Base-by-base conservation (phyloP, 2,113 vertebrate genomes). In the Nycticebus coucang region DNA sequence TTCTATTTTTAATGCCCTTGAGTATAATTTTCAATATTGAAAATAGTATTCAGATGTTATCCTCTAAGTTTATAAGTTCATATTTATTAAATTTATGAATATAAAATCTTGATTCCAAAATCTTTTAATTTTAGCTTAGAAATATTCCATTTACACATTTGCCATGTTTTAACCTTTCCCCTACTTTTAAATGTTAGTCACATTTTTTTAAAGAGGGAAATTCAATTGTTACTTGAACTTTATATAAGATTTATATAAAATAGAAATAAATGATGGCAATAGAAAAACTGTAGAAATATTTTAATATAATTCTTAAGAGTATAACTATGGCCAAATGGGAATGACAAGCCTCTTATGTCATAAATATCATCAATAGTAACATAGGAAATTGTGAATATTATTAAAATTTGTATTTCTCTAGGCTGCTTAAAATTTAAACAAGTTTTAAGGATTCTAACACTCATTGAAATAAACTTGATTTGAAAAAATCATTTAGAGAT, bases 171-270 rank as follows among this genome's bases (percentile, higher is more conserved):
- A 59, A 33, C 2, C 1, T 86, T 72, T 89, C 68, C 0, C 30
- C 2, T 89, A 82, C 89, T 94, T 94, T 14, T 37, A 94, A 68
- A 74, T 89, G 80, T 62, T 83, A 30, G 9, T 66, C 15, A 71
- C 7, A 83, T 30, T 87, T 74, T 35, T 17, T 75, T 69, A 78
- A 94, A 66, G 82, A 71, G 81, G 17, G 19, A 72, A 89, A 89
- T 41, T 30, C 21, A 72, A 41, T 92, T 89, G 50, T 92, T 85
- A 75, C 66, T 86, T 33, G 78, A 72, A 72, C 17, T 53, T 2
- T 5, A 89, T 89, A 72, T 41, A 68, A 35, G 62, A 78, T 11
- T 7, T 60, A 1, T 68, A 87, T 78, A 4, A 86, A 75, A 53
- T 19, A 7, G 26, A 87, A 64, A 2, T 2, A 68, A 94, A 41